These are phyloP conservation scores for Esperia sulphurella DNA, from an alignment of 2,888 invertebrate species.

Conservation along the genomic window DNA sequence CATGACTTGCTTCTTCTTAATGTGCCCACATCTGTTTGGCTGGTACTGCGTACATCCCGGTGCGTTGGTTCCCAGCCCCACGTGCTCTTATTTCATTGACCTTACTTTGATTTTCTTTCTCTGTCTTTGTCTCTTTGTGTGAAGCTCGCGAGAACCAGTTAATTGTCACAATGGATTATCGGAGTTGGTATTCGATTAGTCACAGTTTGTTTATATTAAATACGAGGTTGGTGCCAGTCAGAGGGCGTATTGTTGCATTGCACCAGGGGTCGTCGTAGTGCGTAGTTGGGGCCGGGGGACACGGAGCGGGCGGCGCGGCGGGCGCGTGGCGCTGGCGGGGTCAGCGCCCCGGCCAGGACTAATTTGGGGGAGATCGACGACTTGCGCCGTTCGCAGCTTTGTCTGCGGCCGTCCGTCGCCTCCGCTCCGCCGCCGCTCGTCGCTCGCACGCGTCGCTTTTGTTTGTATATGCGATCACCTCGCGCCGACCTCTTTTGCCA, in stretches of 20 bases:
- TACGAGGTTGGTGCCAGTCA: conserved; percentile 10
- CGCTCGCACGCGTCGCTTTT: conserved; percentile 38
- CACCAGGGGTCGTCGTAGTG: conserved; percentile 5
- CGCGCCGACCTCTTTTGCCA: conserved; percentile 29
- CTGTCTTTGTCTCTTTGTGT: conserved; percentile 37
- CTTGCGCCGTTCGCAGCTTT: conserved; percentile 63
- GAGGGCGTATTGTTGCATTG: conserved; percentile 2
- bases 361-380: conserved; percentile 78
- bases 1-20: conserved; percentile 21
- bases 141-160: conserved; percentile 11
- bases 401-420: conserved; percentile 56
- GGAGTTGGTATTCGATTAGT: conserved; percentile 20
- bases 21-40: background rate
- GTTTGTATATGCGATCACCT: conserved; percentile 37
- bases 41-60: conserved; percentile 17
- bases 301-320: conserved; percentile 21
- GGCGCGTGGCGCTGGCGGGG: conserved; percentile 45
- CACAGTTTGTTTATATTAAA: conserved; percentile 19
- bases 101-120: conserved; percentile 33
- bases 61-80: conserved; percentile 23
- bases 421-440: conserved; percentile 17
- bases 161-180: conserved; percentile 19
- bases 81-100: conserved; percentile 47
- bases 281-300: conserved; percentile 15
- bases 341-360: conserved; percentile 77